Base-by-base conservation (phyloP, 2,113 vertebrate genomes). In the Gorsachius goisagi region DNA sequence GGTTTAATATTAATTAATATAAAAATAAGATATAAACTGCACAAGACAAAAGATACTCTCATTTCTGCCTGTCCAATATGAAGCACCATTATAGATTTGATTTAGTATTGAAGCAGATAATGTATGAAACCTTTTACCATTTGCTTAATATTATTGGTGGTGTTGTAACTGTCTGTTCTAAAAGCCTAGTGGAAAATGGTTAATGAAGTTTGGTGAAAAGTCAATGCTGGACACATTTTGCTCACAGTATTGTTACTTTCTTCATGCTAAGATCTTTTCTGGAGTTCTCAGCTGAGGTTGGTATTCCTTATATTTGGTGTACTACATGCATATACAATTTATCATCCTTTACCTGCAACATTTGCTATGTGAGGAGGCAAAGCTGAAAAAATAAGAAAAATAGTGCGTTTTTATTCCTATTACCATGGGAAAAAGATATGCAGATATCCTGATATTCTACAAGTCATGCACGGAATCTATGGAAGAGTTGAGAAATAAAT, bases 371-470 rank as follows among this genome's bases (percentile, higher is more conserved):
- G 6, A 66, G 32, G n/a, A 83, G 5, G 2, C 4, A 74, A 78
- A 92, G 13, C 10, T 71, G 26, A 87, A 89, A 44, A 63, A 60
- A 39, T 10, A 49, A 35, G 4, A 28, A 58, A 30, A 45, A 10
- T 6, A 33, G 5, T 16, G 9, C 5, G 7, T 0, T 6, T 53
- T 52, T 60, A 39, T 62, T 58, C 18, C 5, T 67, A 2, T 49
- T 78, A n/a, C 5, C 12, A 28, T 16, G 21, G 35, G 30, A 8
- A 77, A 85, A 80, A 44, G 12, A 30, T 27, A 60, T 21, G 49
- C 21, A 67, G 20, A 27, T 33, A 67, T 37, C 5, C 27, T 73
- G 35, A 44, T 39, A 50, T 37, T 28, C 27, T 60, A 49, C 4
- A 30, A 14, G 22, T 67, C 30, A 72, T 14, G 71, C 1, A 33